A percentile compares a stretch with the other conserved stretches of the same genome.
Conservation (phyloP, 2,113 vertebrate genomes). For the Epinephelus moara region DNA sequence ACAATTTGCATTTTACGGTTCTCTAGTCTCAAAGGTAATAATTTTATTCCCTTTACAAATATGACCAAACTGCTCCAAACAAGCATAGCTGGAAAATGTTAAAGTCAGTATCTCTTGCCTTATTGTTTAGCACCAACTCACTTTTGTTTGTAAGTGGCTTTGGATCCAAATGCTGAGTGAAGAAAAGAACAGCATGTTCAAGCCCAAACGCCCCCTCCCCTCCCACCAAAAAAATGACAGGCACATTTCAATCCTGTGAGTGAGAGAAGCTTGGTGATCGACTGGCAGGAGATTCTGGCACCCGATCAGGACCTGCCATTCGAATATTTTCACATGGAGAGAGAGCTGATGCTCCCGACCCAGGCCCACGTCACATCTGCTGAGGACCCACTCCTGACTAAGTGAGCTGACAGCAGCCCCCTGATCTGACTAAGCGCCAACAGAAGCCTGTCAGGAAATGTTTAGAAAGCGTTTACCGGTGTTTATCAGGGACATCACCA, state of each 20-base stretch:
- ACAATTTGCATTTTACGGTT: conserved; percentile 5
- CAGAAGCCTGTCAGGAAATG: conserved; percentile 26
- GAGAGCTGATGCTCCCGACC: conserved; percentile 65
- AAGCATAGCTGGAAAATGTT: conserved; percentile 21
- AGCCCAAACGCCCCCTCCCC: conserved; percentile 60
- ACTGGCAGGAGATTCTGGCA: conserved; percentile 73
- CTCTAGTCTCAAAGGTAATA: not conserved
- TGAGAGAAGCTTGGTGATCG: conserved; percentile 63
- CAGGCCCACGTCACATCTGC: conserved; percentile 80
- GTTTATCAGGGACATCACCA: conserved; percentile 17
- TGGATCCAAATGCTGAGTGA: conserved; percentile 50
- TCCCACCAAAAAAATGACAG: conserved; percentile 76
- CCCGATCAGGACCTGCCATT: conserved; percentile 66
- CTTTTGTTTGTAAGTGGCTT: conserved; percentile 37
- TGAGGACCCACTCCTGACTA: conserved; percentile 67
- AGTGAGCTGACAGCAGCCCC: conserved; percentile 58
- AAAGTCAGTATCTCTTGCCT: conserved; percentile 25
- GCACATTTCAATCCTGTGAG: conserved; percentile 80
- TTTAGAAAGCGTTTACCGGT: conserved; percentile 29
- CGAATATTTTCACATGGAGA: conserved; percentile 67
- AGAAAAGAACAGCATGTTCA: conserved; percentile 71
- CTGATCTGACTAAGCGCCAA: conserved; percentile 60
- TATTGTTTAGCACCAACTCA: conserved; percentile 41
- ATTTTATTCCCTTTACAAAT: conserved; percentile 30
- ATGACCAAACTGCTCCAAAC: conserved; percentile 29